Evolutionary conservation across 2,888 invertebrate genomes (phyloP).

Genomic region (Caenorhabditis plicata): DNA sequence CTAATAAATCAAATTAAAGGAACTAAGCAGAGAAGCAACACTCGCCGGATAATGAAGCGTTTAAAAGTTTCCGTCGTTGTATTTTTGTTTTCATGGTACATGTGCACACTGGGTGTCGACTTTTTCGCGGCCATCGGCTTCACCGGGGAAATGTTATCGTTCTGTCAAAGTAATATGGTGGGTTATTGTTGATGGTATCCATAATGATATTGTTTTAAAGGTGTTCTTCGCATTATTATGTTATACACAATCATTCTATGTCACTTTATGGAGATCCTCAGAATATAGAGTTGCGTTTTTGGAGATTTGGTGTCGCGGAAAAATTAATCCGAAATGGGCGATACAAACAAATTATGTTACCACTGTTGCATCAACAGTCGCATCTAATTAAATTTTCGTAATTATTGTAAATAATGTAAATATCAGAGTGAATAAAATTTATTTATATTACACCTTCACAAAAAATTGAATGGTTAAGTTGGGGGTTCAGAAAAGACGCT

Average conservation of each 20-base stretch:
- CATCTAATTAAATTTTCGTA: too few species aligned
- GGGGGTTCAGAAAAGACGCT: too few species aligned
- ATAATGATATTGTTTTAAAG: neutral
- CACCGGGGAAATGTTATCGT: neutral
- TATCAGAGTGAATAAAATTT: too few species aligned
- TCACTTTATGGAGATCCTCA: slow-evolving; percentile 15
- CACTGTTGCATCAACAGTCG: too few species aligned
- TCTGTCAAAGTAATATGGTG: neutral
- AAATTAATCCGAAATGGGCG: too few species aligned
- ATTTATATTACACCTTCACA: too few species aligned
- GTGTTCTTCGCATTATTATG: neutral
- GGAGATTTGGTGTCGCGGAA: slow-evolving; percentile 18
- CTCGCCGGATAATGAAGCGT: neutral
- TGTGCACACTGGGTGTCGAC: slow-evolving; percentile 15
- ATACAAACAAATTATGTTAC: too few species aligned
- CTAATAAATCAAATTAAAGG: neutral
- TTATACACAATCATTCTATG: slow-evolving; percentile 24
- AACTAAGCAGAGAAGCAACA: neutral
- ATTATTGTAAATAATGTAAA: too few species aligned
- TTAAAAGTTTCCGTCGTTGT: neutral
- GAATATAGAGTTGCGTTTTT: slow-evolving; percentile 20
- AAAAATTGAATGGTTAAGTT: too few species aligned
- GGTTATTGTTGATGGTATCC: neutral
- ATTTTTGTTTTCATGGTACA: slow-evolving; percentile 10
- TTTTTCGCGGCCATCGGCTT: slow-evolving; percentile 11